Conservation (phyloP, 2,113 vertebrate species). For the Sporophila hypoxantha region DNA sequence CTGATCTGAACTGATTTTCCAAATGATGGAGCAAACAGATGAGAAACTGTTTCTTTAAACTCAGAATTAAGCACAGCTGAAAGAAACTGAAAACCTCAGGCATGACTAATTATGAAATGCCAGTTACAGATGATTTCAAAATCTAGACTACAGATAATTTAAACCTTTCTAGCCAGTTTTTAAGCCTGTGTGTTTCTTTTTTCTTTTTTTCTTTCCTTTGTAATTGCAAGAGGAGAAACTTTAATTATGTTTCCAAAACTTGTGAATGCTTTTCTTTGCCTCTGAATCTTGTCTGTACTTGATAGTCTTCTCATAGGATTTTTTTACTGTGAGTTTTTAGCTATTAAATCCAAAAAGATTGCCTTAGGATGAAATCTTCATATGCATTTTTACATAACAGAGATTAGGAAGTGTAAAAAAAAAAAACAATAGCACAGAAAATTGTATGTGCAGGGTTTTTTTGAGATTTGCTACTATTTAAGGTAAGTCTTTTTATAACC, state of each 20-base stretch:
- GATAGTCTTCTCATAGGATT: background rate
- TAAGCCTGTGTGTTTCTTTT: background rate
- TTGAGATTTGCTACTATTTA: background rate
- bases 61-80: background rate
- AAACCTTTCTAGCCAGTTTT: background rate
- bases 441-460: background rate
- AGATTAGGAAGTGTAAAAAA: background rate
- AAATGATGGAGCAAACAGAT: background rate
- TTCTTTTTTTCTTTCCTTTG: background rate
- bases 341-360: background rate
- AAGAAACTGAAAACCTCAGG: background rate
- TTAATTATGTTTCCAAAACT: background rate
- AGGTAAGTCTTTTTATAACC: background rate
- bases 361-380: background rate
- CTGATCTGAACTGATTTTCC: background rate
- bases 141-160: background rate
- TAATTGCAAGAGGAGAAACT: background rate
- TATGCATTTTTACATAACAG: background rate
- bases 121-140: background rate
- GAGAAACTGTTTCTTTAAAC: background rate
- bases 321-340: background rate
- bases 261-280: background rate
- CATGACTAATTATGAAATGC: background rate
- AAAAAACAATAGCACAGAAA: background rate
- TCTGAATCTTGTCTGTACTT: background rate